These are phyloP conservation scores for Chlorospingus semifuscus DNA, from an alignment of 2,797 vertebrate species.

Conservation along the genomic window DNA sequence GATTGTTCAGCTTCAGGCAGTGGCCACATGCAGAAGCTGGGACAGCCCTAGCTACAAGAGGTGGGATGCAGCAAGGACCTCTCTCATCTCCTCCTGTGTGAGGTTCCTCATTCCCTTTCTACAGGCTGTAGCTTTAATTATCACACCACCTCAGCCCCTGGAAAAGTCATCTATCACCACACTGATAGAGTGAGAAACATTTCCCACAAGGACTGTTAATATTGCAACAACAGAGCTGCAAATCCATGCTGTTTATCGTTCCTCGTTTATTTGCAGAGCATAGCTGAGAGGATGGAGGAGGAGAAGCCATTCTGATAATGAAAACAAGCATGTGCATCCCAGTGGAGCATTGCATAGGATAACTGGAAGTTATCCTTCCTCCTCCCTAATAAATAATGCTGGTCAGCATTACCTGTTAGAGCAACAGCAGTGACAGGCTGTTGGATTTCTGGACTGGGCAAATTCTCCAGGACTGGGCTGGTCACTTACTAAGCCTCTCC, in stretches of 20 bases:
- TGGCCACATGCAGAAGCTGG: background rate
- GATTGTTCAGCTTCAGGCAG: background rate
- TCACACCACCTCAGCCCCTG: background rate
- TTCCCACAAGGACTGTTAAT: background rate
- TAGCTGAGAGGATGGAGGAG: background rate
- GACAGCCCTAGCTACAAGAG: background rate
- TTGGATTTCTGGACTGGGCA: background rate
- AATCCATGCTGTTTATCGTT: background rate
- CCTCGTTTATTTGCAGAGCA: background rate
- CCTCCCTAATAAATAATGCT: background rate
- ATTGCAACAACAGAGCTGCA: background rate
- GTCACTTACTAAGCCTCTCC: conserved; percentile 40
- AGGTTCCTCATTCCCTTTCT: background rate
- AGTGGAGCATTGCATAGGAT: background rate
- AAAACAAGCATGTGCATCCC: background rate
- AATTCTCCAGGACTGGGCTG: background rate
- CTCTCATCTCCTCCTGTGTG: fast-evolving
- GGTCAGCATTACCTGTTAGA: background rate
- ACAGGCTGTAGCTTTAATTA: background rate
- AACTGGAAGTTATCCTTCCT: background rate
- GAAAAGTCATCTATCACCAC: background rate
- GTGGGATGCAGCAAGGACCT: background rate
- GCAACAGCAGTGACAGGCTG: background rate
- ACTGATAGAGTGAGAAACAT: background rate
- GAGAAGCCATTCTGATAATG: background rate